phyloP scores from a whole-genome alignment of 2,888 invertebrate species.

The Pollenia amentaria region DNA sequence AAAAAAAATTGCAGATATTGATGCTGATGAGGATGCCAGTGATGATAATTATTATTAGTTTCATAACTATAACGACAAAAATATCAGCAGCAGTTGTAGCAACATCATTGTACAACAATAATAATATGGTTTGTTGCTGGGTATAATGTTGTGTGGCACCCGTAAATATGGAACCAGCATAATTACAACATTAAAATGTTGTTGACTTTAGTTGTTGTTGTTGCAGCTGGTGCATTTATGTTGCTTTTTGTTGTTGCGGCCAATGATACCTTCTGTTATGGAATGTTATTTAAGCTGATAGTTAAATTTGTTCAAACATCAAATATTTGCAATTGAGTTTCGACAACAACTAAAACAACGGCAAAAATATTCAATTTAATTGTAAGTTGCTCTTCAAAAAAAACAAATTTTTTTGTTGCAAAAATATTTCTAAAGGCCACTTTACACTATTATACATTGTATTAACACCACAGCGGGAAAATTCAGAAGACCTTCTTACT shows the following conservation, averaged over 20 bases:
- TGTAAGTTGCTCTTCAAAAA: constrained; percentile 8
- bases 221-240: neutral
- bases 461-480: no score
- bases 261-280: constrained; percentile 38
- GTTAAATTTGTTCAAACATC: constrained; percentile 47
- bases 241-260: constrained; percentile 4
- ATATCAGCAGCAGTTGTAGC: constrained; percentile 16
- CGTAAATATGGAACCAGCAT: constrained; percentile 53
- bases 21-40: constrained; percentile 16
- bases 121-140: constrained; percentile 51
- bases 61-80: constrained; percentile 40
- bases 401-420: neutral
- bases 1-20: constrained; percentile 10
- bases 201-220: constrained; percentile 1
- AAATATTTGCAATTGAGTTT: constrained; percentile 62
- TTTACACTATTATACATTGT: no score
- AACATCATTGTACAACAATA: constrained; percentile 36
- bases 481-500: no score
- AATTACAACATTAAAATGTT: constrained; percentile 50
- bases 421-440: neutral
- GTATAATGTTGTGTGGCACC: constrained; percentile 39
- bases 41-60: constrained; percentile 70
- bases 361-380: constrained; percentile 45
- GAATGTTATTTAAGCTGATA: constrained; percentile 49
- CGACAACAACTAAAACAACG: neutral